A percentile compares a stretch with the other conserved stretches of the same genome.
phyloP scores from a whole-genome alignment of 1,140 invertebrate species.

The Temnothorax longispinosus region DNA sequence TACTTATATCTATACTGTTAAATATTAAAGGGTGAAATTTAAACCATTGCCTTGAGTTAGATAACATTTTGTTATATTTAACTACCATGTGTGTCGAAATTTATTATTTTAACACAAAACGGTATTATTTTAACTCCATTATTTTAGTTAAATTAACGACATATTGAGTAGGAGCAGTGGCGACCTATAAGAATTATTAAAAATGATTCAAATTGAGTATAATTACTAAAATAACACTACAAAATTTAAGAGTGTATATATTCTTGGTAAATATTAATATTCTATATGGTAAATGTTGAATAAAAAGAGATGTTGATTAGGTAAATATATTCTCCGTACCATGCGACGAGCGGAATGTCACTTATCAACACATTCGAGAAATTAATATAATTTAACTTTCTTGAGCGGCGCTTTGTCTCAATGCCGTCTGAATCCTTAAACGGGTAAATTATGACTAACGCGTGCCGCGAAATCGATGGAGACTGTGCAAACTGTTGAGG shows the following conservation, averaged over 20 bases:
- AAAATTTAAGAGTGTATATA: no score
- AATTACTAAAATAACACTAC: no score
- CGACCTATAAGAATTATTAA: no score
- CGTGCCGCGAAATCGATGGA: conserved; percentile 17
- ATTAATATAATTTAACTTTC: neutral
- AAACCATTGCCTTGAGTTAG: no score
- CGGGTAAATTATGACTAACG: neutral
- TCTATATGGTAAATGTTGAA: neutral
- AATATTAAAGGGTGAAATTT: no score
- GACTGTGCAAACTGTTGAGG: neutral
- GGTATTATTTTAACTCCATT: no score
- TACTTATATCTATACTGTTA: neutral
- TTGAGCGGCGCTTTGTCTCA: neutral
- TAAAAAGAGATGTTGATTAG: neutral
- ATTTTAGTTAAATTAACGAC: no score
- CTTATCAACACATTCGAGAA: neutral
- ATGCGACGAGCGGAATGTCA: neutral
- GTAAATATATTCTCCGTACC: neutral
- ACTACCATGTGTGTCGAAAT: no score
- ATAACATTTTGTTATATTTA: no score
- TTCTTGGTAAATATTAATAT: neutral
- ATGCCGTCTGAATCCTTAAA: neutral
- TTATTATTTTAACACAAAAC: no score
- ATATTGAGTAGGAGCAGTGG: no score
- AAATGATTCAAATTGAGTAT: no score